Conservation (phyloP, 2,113 vertebrate genomes). For the Turdus rufiventris region DNA sequence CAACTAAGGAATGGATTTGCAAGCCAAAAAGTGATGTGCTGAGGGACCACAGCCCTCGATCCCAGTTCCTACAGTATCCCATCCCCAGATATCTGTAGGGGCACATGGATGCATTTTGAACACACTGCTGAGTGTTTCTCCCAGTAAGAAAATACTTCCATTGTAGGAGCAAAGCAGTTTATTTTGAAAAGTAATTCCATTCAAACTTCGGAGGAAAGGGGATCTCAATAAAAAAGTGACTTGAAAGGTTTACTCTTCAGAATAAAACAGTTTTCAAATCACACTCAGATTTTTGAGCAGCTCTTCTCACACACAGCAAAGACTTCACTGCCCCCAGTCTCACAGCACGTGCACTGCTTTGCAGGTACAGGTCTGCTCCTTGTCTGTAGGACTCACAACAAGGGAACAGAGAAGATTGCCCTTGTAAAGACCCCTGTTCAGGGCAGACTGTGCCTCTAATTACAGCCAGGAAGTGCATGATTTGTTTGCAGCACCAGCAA, state of each 20-base stretch:
- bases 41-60: background rate
- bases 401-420: background rate
- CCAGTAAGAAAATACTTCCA: background rate
- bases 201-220: background rate
- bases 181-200: background rate
- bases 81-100: fast-evolving
- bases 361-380: background rate
- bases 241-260: background rate
- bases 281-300: background rate
- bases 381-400: background rate
- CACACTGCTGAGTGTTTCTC: background rate
- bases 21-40: background rate
- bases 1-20: background rate
- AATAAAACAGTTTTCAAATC: background rate
- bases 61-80: background rate
- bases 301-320: background rate
- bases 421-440: background rate
- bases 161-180: background rate
- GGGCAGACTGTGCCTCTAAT: background rate
- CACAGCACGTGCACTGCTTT: background rate
- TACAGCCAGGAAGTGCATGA: background rate
- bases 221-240: background rate
- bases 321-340: background rate
- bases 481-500: background rate
- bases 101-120: background rate